Conservation (phyloP, 2,113 vertebrate species). For the Phasianus colchicus region DNA sequence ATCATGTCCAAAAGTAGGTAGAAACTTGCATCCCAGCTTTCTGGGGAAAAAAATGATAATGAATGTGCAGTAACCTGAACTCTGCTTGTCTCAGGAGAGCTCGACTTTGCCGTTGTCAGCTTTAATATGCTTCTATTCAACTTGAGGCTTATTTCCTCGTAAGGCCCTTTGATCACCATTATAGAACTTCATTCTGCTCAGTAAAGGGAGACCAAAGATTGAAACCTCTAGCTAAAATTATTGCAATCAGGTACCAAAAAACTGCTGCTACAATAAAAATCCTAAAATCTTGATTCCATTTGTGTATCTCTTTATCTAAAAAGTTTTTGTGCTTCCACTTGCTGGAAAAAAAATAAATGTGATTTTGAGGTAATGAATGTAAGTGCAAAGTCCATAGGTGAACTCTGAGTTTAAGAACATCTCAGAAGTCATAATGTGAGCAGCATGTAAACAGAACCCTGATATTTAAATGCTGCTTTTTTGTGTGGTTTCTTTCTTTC, state of each 20-base stretch:
- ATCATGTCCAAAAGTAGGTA: constrained; percentile 69
- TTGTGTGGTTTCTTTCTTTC: neutral
- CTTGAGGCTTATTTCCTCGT: constrained; percentile 77
- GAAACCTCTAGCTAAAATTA: constrained; percentile 31
- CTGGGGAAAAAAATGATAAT: constrained; percentile 68
- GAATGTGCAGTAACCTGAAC: constrained; percentile 80
- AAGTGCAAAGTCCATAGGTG: constrained; percentile 45
- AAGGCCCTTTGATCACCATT: constrained; percentile 75
- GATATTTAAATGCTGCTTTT: constrained; percentile 45
- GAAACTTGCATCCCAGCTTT: constrained; percentile 70
- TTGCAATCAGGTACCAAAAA: constrained; percentile 41
- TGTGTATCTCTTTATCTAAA: constrained; percentile 75
- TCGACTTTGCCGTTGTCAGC: constrained; percentile 75
- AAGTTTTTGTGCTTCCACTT: constrained; percentile 75
- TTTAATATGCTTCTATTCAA: constrained; percentile 76
- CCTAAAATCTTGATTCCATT: constrained; percentile 41
- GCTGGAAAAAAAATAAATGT: constrained; percentile 6
- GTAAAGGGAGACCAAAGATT: constrained; percentile 65
- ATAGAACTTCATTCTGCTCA: constrained; percentile 71
- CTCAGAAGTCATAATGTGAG: neutral
- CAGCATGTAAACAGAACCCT: constrained; percentile 1
- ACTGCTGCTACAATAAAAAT: constrained; percentile 46
- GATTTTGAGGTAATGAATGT: constrained; percentile 76
- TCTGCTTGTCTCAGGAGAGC: constrained; percentile 77
- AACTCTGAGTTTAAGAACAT: constrained; percentile 9